Base-by-base conservation (phyloP, 1,140 invertebrate genomes). In the Pseudomyrmex flavicornis region DNA sequence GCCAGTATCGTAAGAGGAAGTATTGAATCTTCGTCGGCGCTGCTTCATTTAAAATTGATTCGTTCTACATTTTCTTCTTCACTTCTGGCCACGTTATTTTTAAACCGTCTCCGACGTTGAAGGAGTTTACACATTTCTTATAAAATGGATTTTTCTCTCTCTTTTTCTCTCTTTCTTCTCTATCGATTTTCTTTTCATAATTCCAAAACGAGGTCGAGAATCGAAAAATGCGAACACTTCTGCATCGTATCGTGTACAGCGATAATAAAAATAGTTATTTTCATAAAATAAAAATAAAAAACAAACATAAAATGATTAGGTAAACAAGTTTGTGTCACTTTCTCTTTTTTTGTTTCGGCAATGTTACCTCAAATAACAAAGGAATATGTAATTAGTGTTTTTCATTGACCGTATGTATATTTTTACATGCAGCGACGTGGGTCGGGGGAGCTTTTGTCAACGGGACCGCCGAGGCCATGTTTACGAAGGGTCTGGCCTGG, bases 361-460 rank as follows among this genome's bases (percentile, higher is more conserved):
- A 8, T 10, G 1, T 73, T 12, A 15, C 44, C 1, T 26, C 1
- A 70, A 54, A 5, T 26, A 48, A 22, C 10, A 1, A 68, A 56
- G 1, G 2, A 7, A 26, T 46, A 10, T n/a, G 12, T 35, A 35
- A 20, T 52, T 69, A 15, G 4, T 62, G 12, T 48, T 12, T 17
- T 10, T 56, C 4, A 48, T 52, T 12, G 9, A 54, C 20, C 22
- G 1, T 69, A 12, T 52, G n/a, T 15, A 20, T 68, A 15, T 17
- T 56, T 66, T 48, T 50, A 61, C 69, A 48, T 92, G 4, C 91
- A 97, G 97, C 96, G 26, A 97, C 97, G 56, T 97, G 97, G 97
- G 97, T 97, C 12, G 97, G 97, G 35, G 97, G 97, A 58, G 97
- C 97, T 22, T 98, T 97, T 92, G 97, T 98, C 82, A 97, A 97